Conservation (phyloP, 2,113 vertebrate genomes). For the Pogona vitticeps region DNA sequence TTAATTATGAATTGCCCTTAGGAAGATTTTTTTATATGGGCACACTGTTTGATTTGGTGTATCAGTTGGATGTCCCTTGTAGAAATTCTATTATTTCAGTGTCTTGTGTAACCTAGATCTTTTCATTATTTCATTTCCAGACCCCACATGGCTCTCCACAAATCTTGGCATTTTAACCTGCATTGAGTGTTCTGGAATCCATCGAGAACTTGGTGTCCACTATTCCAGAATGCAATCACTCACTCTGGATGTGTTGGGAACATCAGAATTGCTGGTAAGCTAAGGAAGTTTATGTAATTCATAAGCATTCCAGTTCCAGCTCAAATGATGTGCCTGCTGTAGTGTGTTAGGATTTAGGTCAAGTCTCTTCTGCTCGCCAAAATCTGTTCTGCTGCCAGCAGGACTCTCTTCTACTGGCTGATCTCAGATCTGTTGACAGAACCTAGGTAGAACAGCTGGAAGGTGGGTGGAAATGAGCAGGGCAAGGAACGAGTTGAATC, state of each 20-base stretch:
- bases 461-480: too few relatives aligned
- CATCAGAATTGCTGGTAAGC: constrained; percentile 94
- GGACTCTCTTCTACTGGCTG: too few relatives aligned
- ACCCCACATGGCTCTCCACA: constrained; percentile 96
- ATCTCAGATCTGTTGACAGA: too few relatives aligned
- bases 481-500: too few relatives aligned
- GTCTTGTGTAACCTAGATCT: background rate
- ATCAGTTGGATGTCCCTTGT: background rate
- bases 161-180: constrained; percentile 96
- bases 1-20: background rate
- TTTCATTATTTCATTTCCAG: constrained; percentile 71
- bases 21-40: background rate
- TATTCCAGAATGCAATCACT: constrained; percentile 98
- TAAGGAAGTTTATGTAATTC: constrained; percentile 18
- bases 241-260: constrained; percentile 93
- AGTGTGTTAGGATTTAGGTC: too few relatives aligned
- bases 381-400: too few relatives aligned
- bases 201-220: constrained; percentile 95
- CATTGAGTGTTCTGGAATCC: constrained; percentile 98
- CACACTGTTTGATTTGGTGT: background rate
- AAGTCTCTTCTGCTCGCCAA: too few relatives aligned
- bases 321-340: too few relatives aligned
- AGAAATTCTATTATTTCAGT: background rate
- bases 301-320: background rate
- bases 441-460: too few relatives aligned